Base-by-base conservation (phyloP, 2,888 invertebrate genomes). In the Drosophila mayaguana region DNA sequence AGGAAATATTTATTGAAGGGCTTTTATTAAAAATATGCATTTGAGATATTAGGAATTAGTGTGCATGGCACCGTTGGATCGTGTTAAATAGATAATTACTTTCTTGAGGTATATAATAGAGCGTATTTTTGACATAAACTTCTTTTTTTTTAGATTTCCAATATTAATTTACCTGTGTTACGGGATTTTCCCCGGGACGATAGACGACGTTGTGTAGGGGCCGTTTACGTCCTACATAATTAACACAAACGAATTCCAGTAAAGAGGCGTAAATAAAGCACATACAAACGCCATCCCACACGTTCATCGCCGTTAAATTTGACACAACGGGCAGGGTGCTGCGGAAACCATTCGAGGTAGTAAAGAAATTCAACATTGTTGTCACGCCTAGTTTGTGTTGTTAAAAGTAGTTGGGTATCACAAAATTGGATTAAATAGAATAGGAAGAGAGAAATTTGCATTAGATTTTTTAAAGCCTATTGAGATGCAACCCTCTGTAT, bases 321-420 rank as follows among this genome's bases (percentile, higher is more conserved):
- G 98, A 98, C 75, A 98, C 98, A 86, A 98, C 98, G 25, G 98
- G 98, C 91, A 98, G 94, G 59, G 97, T 98, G 89, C 97, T 97
- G 91, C 97, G 96, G 94, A 97, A 97, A 90, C 97, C 97, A 93
- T 97, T 97, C 87, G 97, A 97, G 92, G 98, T 98, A 90, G 98
- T 98, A 96, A 98, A 98, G 95, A 98, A 98, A 94, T 98, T 98
- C 96, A 98, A 96, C 98, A 98, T 98, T 93, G 98, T 98, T 90
- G 98, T 98, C 92, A 98, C 98, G 94, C 98, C 98, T 97, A 48
- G 61, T 53, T 59, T 25, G 50, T 62, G 56, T 36, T 60, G 70
- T 64, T 32, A 25, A 12, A 42, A 40, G 22, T 40, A 34, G 66
- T 73, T 48, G 18, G 16, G 43, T 51, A 59, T 43, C 48, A 42